These are phyloP conservation scores for Syngnathus floridae DNA, from an alignment of 2,113 vertebrate genomes.

Conservation along the genomic window DNA sequence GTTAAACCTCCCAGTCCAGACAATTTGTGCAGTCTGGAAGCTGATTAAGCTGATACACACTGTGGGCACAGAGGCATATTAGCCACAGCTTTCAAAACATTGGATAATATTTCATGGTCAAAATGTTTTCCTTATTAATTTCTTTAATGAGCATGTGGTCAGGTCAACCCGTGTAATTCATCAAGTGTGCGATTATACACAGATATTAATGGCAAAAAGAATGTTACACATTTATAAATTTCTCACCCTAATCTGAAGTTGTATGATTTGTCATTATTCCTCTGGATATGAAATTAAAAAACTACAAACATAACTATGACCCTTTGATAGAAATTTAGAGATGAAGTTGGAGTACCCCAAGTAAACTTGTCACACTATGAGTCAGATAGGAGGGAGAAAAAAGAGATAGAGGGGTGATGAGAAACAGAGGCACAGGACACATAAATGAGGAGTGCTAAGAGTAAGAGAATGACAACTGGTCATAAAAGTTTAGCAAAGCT, in stretches of 20 bases:
- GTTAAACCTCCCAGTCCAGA: constrained; percentile 37
- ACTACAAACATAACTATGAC: neutral
- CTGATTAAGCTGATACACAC: constrained; percentile 43
- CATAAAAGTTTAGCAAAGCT: constrained; percentile 42
- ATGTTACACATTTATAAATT: constrained; percentile 29
- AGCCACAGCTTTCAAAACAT: constrained; percentile 61
- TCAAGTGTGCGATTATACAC: constrained; percentile 17
- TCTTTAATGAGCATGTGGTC: constrained; percentile 43
- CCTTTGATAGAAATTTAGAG: neutral
- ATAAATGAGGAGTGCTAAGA: constrained; percentile 19
- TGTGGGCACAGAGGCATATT: constrained; percentile 42
- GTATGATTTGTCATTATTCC: neutral
- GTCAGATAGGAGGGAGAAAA: neutral
- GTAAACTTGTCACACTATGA: neutral
- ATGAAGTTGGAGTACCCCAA: neutral
- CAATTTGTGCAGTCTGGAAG: constrained; percentile 30
- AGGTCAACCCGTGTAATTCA: constrained; percentile 5
- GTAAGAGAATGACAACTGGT: constrained; percentile 35
- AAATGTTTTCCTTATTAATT: constrained; percentile 61
- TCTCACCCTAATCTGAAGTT: neutral
- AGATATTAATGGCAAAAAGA: constrained; percentile 32
- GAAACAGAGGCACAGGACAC: constrained; percentile 11
- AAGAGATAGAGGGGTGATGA: neutral
- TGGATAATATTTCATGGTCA: constrained; percentile 42
- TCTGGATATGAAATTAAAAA: neutral